These are phyloP conservation scores for Agelastica alni DNA, from an alignment of 2,888 invertebrate genomes.

Conservation along the genomic window DNA sequence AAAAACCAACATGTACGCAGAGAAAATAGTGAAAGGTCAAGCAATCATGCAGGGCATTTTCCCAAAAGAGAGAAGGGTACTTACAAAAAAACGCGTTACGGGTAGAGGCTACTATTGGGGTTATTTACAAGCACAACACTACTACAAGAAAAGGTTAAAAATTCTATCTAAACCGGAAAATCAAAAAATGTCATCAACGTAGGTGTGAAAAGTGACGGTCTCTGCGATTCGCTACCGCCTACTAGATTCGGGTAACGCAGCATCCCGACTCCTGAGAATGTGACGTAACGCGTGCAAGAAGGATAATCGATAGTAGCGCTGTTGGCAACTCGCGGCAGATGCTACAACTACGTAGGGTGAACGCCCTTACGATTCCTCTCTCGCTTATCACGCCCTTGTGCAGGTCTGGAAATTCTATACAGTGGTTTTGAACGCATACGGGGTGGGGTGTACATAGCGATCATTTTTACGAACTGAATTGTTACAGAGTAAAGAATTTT, in stretches of 20 bases:
- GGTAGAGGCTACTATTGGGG: conserved; percentile 24
- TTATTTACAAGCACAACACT: conserved; percentile 24
- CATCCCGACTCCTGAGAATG: conserved; percentile 44
- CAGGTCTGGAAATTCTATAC: conserved; percentile 20
- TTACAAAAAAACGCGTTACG: conserved; percentile 30
- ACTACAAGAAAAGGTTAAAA: conserved; percentile 24
- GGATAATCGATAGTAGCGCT: conserved; percentile 57
- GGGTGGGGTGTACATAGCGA: no score
- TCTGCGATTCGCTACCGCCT: conserved; percentile 42
- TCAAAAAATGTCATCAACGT: conserved; percentile 16
- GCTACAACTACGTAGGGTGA: conserved; percentile 52
- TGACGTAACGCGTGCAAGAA: conserved; percentile 53
- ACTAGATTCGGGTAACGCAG: conserved; percentile 51
- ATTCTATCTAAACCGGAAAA: conserved; percentile 33
- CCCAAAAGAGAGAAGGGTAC: conserved; percentile 22
- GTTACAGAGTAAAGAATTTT: no score
- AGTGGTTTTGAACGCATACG: background rate
- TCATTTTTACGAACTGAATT: no score
- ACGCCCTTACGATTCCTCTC: conserved; percentile 50
- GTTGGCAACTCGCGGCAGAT: conserved; percentile 48
- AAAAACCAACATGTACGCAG: conserved; percentile 17
- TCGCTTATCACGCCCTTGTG: conserved; percentile 36
- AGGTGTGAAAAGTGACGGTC: conserved; percentile 22
- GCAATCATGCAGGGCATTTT: conserved; percentile 17
- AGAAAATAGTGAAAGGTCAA: conserved; percentile 21